Conservation (phyloP, 1,140 invertebrate genomes). For the Trachelipus rathkii region DNA sequence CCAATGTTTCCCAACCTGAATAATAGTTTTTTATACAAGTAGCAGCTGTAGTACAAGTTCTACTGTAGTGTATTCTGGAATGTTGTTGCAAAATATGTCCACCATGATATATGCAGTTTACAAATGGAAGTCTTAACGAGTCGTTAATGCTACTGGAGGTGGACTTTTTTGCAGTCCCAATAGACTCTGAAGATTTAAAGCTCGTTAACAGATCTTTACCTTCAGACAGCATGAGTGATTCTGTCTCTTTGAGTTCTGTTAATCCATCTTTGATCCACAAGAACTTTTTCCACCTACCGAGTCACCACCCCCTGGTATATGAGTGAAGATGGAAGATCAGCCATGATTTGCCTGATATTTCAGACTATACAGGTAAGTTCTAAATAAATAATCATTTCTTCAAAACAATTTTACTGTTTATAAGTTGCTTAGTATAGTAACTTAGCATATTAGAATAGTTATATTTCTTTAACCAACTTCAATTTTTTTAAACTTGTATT, state of each 20-base stretch:
- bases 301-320: constrained; percentile 95
- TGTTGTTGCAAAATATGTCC: background rate
- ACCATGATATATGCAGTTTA: constrained; percentile 3
- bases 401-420: no score
- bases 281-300: constrained; percentile 63
- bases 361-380: background rate
- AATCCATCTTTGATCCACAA: constrained; percentile 31
- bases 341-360: constrained; percentile 53
- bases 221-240: constrained; percentile 34
- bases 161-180: constrained; percentile 16
- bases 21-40: constrained; percentile 25
- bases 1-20: constrained; percentile 28
- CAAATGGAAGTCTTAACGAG: background rate
- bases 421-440: no score
- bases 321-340: constrained; percentile 95
- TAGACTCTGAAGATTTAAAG: constrained; percentile 33
- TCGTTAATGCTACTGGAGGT: background rate
- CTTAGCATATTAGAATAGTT: no score
- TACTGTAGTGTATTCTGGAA: constrained; percentile 8
- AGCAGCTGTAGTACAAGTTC: constrained; percentile 27
- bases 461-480: no score
- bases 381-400: no score
- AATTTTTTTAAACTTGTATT: no score
- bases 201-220: constrained; percentile 37
- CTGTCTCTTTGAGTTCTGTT: constrained; percentile 29